Base-by-base conservation (phyloP, 2,888 invertebrate genomes). In the Capitulum mitella region DNA sequence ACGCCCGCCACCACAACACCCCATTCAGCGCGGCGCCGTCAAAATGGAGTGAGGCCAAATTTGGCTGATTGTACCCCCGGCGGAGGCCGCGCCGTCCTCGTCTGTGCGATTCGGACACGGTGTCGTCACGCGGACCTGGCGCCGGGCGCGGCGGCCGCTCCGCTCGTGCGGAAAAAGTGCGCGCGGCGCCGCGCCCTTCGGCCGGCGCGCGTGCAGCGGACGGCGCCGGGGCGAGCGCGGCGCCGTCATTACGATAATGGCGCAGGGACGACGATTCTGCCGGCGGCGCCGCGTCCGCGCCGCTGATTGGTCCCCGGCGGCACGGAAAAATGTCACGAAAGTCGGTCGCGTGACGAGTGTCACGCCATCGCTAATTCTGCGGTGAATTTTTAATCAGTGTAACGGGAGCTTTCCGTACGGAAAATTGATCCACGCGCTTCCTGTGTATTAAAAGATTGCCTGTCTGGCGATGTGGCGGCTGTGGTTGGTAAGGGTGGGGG, bases 351-450 rank as follows among this genome's bases (percentile, higher is more conserved):
- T 61, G 61, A 32, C 32, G 12, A 19, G 32, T 32, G 61, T 32
- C 61, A 61, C 61, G 61, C 61, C 61, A 61, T n/a, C 16, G n/a
- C 61, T 61, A 61, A 61, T 61, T 61, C 32, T 61, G 61, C 32
- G 61, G 32, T 61, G 61, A 61, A 61, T 61, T 61, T 61, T 61
- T 61, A 29, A 61, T 61, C 61, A 61, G 61, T 16, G 61, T 10
- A n/a, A n/a, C 61, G 12, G 14, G 12, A 32, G 61, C 61, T 29
- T 61, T 61, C 61, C n/a, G 61, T n/a, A 32, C 32, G 61, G 61
- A 8, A 61, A 61, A 61, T 61, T 32, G 61, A 61, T 61, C 61
- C 32, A 16, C 8, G 5, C 61, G 61, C 32, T 61, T 32, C 61
- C 61, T 32, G 61, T n/a, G 61, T 32, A 61, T 61, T 61, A 61